Conservation (phyloP, 2,797 vertebrate genomes). For the Malurus leucopterus region DNA sequence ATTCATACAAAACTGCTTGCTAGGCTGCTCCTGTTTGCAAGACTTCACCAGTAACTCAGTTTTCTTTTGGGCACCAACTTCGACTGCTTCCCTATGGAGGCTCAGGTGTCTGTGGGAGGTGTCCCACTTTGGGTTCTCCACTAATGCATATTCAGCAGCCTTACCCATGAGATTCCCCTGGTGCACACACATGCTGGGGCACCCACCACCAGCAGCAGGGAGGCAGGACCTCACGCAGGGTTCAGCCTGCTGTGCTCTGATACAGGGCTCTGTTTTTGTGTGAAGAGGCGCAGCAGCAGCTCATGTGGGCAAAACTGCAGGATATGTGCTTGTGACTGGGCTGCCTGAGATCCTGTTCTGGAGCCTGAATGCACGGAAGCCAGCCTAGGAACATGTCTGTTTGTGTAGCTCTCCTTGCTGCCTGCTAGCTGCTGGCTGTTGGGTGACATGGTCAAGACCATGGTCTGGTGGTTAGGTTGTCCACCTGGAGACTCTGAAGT, state of each 20-base stretch:
- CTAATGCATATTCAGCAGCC: not conserved
- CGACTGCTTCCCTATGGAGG: not conserved
- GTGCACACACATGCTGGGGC: not conserved
- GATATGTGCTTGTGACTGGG: not conserved
- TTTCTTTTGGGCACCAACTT: not conserved
- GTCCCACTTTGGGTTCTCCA: not conserved
- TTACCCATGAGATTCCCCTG: not conserved
- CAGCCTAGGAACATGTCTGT: not conserved
- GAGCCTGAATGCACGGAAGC: not conserved
- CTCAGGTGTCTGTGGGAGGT: not conserved
- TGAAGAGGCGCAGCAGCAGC: not conserved
- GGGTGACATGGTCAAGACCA: not conserved
- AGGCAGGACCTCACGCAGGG: not conserved
- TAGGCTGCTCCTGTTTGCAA: not conserved
- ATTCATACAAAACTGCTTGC: not conserved
- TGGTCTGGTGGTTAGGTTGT: not conserved
- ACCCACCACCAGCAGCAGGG: not conserved
- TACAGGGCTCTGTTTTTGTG: fast-evolving
- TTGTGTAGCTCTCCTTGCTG: not conserved
- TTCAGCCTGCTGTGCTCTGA: not conserved
- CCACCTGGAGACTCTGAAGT: not conserved
- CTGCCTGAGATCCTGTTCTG: not conserved
- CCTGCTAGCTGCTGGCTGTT: not conserved
- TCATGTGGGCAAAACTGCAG: not conserved
- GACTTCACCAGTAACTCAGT: not conserved